phyloP scores from a whole-genome alignment of 2,113 vertebrate genomes.

The Bos indicus region DNA sequence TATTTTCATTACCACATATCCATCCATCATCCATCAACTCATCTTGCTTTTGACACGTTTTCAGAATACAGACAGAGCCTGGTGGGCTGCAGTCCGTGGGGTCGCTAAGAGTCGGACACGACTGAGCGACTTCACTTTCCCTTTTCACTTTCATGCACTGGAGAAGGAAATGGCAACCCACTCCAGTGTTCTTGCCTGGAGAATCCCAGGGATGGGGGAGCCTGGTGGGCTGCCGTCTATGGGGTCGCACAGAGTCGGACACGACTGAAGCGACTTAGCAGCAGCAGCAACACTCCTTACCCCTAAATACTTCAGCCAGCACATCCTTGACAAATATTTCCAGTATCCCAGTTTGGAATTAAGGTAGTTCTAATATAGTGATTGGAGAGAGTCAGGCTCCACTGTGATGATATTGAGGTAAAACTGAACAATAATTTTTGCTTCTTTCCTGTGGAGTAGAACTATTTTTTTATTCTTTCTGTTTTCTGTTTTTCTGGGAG shows the following conservation, averaged over 20 bases:
- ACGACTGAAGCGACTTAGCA: no score
- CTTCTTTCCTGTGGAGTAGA: neutral
- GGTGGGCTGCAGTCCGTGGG: no score
- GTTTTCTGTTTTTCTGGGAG: neutral
- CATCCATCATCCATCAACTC: neutral
- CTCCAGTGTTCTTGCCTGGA: no score
- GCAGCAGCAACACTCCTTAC: neutral
- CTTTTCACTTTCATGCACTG: no score
- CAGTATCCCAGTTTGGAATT: fast-evolving
- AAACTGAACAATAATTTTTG: neutral
- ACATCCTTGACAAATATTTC: fast-evolving
- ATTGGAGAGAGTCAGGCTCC: neutral
- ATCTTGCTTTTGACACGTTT: neutral
- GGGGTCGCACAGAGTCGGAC: no score
- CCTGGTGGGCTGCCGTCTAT: no score
- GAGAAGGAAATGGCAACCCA: no score
- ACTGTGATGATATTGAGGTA: neutral
- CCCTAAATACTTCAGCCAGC: neutral
- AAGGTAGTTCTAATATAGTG: neutral
- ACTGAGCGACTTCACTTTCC: no score
- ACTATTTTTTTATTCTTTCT: neutral
- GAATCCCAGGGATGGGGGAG: no score
- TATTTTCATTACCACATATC: neutral
- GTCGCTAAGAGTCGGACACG: no score
- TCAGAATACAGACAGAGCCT: neutral